These are phyloP conservation scores for Phoeniculus purpureus DNA, from an alignment of 2,797 vertebrate genomes.

Conservation along the genomic window DNA sequence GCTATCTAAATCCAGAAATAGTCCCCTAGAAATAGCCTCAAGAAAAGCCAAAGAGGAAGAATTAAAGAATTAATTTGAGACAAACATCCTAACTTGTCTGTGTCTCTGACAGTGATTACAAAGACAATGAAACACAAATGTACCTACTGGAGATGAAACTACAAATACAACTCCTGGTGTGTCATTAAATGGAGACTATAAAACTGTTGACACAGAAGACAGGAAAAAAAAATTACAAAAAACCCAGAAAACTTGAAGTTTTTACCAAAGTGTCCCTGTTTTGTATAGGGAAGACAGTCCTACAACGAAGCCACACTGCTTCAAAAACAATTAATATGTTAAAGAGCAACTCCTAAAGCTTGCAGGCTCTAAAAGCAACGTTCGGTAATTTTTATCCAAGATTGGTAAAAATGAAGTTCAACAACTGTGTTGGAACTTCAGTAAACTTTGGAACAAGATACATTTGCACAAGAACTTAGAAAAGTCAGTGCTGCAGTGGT, in stretches of 20 bases:
- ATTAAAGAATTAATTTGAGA: background rate
- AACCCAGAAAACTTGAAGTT: background rate
- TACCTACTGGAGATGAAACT: background rate
- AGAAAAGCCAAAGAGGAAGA: background rate
- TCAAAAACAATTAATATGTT: background rate
- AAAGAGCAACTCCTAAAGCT: background rate
- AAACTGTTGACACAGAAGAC: background rate
- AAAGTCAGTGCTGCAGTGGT: accelerated
- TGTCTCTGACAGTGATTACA: background rate
- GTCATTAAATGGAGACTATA: background rate
- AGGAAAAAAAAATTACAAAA: background rate
- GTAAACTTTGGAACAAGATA: background rate
- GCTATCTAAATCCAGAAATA: background rate
- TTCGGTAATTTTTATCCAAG: background rate
- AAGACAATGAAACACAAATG: background rate
- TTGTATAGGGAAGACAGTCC: background rate
- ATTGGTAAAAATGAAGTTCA: background rate
- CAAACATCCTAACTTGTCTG: background rate
- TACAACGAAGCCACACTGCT: background rate
- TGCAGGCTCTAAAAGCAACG: background rate
- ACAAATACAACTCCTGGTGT: background rate
- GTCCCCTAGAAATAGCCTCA: background rate
- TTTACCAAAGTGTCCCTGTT: background rate
- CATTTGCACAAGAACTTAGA: background rate
- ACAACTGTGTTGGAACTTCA: background rate